Conservation (phyloP, 2,113 vertebrate species). For the Cynoglossus semilaevis region DNA sequence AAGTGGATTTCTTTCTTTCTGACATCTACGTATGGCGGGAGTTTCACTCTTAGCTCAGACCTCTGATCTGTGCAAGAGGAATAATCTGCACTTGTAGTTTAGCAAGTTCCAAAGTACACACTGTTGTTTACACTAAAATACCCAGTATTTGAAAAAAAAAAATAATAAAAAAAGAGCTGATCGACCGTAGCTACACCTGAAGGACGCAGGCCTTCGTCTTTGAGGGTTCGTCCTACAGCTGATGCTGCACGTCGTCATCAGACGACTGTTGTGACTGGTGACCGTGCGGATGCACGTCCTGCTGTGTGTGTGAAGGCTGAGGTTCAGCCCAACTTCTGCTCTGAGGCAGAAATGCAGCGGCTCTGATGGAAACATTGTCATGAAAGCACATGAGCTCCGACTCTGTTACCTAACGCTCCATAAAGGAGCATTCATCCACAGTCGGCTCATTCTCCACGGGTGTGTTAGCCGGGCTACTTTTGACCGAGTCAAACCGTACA, state of each 20-base stretch:
- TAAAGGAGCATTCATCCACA: constrained; percentile 38
- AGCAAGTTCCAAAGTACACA: constrained; percentile 23
- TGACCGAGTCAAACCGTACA: not conserved
- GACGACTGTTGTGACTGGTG: not conserved
- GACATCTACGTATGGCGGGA: constrained; percentile 4
- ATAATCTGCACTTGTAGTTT: not conserved
- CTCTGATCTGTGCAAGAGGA: constrained; percentile 3
- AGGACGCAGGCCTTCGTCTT: too few relatives aligned
- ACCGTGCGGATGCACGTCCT: too few relatives aligned
- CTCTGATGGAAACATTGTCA: constrained; percentile 44
- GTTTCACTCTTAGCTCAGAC: constrained; percentile 5
- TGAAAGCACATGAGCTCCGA: constrained; percentile 50
- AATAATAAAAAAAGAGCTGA: too few relatives aligned
- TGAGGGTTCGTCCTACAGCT: too few relatives aligned
- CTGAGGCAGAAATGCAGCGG: constrained; percentile 43
- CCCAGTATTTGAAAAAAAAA: too few relatives aligned
- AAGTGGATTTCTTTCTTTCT: constrained; percentile 1
- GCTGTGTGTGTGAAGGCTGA: constrained; percentile 20
- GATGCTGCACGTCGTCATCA: too few relatives aligned
- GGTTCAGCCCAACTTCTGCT: constrained; percentile 41
- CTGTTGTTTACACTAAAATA: constrained; percentile 18
- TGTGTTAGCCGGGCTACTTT: constrained; percentile 22
- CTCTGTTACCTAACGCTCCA: constrained; percentile 45
- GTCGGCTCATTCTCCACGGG: constrained; percentile 28
- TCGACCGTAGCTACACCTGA: too few relatives aligned